A percentile compares a stretch with the other conserved stretches of the same genome.
Conservation (phyloP, 2,888 invertebrate genomes). For the Linnaemya tessellans region DNA sequence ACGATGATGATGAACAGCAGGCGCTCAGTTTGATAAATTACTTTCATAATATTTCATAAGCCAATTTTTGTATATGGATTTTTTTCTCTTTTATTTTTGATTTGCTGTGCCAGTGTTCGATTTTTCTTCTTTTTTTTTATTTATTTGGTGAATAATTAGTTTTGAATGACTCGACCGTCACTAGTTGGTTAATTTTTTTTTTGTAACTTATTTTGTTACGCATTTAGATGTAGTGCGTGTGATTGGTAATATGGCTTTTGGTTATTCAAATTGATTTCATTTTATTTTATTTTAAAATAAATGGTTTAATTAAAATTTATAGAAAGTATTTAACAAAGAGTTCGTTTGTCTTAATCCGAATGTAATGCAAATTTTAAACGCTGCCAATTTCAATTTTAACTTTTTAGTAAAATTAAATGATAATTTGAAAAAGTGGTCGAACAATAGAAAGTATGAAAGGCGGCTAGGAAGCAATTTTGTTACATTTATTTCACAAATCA, state of each 20-base stretch:
- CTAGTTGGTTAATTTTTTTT: conserved; percentile 18
- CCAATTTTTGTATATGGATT: conserved; percentile 45
- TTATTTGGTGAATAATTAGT: conserved; percentile 66
- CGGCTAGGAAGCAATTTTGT: not conserved
- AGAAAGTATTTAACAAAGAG: conserved; percentile 11
- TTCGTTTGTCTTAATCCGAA: conserved; percentile 10
- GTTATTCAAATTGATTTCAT: conserved; percentile 36
- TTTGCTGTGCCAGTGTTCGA: conserved; percentile 49
- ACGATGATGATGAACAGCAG: conserved; percentile 68
- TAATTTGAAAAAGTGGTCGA: not conserved
- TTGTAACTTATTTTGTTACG: conserved; percentile 5
- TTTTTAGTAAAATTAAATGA: not conserved
- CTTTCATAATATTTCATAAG: conserved; percentile 65
- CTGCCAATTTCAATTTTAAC: conserved; percentile 11
- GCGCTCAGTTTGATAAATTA: conserved; percentile 71
- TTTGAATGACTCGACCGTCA: conserved; percentile 69
- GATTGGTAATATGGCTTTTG: conserved; percentile 32
- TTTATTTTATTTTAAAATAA: conserved; percentile 20
- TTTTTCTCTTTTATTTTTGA: conserved; percentile 15
- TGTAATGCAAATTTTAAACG: conserved; percentile 20
- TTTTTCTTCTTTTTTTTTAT: conserved; percentile 38
- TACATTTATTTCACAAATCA: not conserved
- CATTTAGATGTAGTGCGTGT: conserved; percentile 30
- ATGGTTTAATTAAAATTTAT: conserved; percentile 31
- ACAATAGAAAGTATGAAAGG: not conserved